Percentiles rank a stretch among this genome's conserved stretches.
Conservation (phyloP, 2,888 invertebrate genomes). For the Helicoverpa assulta region DNA sequence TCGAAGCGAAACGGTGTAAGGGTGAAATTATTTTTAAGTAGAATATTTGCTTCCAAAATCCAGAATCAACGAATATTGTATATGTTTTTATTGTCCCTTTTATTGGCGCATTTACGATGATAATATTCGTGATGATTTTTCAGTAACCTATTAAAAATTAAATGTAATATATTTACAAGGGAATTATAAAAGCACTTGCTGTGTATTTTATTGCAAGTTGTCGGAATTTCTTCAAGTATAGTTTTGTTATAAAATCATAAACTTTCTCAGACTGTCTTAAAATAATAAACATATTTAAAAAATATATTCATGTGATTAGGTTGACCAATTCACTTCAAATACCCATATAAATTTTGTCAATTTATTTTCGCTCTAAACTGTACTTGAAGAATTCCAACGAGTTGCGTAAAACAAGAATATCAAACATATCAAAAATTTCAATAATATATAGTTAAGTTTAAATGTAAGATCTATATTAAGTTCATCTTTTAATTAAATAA, state of each 20-base stretch:
- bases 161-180: conserved; percentile 55
- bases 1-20: conserved; percentile 64
- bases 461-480: conserved; percentile 76
- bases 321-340: not conserved
- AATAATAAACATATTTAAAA: not conserved
- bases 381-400: conserved; percentile 68
- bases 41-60: conserved; percentile 83
- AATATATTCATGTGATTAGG: not conserved
- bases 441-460: conserved; percentile 72
- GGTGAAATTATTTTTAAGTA: conserved; percentile 74
- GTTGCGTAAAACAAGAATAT: conserved; percentile 83
- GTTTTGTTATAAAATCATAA: conserved; percentile 9
- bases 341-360: not conserved
- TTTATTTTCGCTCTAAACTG: conserved; percentile 27
- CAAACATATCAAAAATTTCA: conserved; percentile 86
- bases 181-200: conserved; percentile 64
- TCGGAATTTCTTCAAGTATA: conserved; percentile 52
- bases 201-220: conserved; percentile 60
- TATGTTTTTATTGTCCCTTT: conserved; percentile 83
- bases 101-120: conserved; percentile 74
- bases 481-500: conserved; percentile 73
- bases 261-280: not conserved
- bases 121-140: conserved; percentile 52
- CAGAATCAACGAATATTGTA: conserved; percentile 88
- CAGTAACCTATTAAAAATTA: conserved; percentile 49